These are phyloP conservation scores for Drosophila mayaguana DNA, from an alignment of 2,888 invertebrate species.

Conservation along the genomic window DNA sequence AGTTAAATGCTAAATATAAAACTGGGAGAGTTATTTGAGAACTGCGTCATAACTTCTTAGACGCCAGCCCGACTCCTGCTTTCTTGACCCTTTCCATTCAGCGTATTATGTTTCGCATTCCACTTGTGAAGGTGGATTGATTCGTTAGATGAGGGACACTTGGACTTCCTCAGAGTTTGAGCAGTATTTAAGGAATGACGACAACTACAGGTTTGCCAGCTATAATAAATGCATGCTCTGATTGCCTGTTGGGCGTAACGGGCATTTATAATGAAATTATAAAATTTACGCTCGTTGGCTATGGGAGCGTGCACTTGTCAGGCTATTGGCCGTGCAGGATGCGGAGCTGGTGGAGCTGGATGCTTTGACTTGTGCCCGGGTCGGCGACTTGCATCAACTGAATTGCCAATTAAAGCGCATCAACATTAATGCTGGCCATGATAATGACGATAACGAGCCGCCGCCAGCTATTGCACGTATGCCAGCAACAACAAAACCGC, in stretches of 20 bases:
- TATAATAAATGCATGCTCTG: conserved; percentile 26
- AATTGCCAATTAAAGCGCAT: conserved; percentile 75
- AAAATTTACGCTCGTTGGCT: conserved; percentile 44
- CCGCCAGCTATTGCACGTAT: conserved; percentile 70
- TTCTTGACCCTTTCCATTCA: not conserved
- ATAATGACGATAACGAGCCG: conserved; percentile 78
- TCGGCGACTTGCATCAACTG: conserved; percentile 57
- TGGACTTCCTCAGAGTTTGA: not conserved
- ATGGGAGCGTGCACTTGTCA: conserved; percentile 47
- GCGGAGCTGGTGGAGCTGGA: conserved; percentile 4
- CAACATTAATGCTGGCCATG: conserved; percentile 72
- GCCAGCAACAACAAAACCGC: conserved; percentile 53
- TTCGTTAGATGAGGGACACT: not conserved
- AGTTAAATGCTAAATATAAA: too few species aligned
- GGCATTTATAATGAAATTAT: conserved; percentile 69
- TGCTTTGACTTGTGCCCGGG: conserved; percentile 16
- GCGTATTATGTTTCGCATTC: not conserved
- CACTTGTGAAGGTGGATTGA: not conserved
- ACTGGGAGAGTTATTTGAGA: too few species aligned
- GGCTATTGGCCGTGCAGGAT: conserved; percentile 22
- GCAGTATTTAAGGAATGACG: not conserved
- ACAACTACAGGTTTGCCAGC: not conserved
- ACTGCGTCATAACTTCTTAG: too few species aligned
- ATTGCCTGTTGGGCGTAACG: conserved; percentile 37
- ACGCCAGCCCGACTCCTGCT: not conserved